Percentiles rank a stretch among this genome's conserved stretches.
Conservation (phyloP, 92 coral and sea anemone species). For the Zoanthus sociatus region DNA sequence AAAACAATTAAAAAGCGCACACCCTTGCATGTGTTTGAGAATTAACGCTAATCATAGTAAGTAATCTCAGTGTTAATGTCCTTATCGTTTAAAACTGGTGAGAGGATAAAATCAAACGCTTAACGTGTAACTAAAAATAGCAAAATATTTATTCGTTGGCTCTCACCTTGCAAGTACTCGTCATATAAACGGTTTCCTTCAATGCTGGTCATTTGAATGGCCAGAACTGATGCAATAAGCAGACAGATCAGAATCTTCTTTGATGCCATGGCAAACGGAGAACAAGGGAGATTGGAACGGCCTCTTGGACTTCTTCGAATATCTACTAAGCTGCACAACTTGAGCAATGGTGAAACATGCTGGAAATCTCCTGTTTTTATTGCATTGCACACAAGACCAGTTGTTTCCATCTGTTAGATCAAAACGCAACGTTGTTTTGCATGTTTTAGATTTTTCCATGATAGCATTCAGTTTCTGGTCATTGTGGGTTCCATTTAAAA, state of each 20-base stretch:
- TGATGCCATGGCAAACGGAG: constrained; percentile 11
- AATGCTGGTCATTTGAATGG: constrained; percentile 10
- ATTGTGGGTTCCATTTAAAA: background rate
- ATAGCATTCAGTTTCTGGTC: background rate
- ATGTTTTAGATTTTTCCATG: background rate
- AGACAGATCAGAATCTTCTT: constrained; percentile 15
- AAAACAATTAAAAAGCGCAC: too few species aligned
- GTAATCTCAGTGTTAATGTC: too few species aligned
- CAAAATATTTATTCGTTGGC: background rate
- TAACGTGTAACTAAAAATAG: too few species aligned
- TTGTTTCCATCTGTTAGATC: background rate
- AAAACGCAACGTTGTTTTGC: background rate
- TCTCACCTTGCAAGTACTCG: background rate
- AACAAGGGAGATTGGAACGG: background rate
- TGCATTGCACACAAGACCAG: background rate
- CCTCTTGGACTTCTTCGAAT: background rate
- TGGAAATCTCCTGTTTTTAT: background rate
- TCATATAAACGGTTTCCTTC: background rate
- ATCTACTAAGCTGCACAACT: background rate
- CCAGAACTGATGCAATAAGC: constrained; percentile 2
- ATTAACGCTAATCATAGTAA: too few species aligned
- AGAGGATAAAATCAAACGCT: too few species aligned
- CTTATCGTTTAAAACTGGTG: too few species aligned
- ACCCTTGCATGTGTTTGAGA: too few species aligned
- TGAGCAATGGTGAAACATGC: background rate